Percentiles rank a stretch among this genome's conserved stretches.
Conservation (phyloP, 1,140 invertebrate species). For the Macrocentrus cingulum region DNA sequence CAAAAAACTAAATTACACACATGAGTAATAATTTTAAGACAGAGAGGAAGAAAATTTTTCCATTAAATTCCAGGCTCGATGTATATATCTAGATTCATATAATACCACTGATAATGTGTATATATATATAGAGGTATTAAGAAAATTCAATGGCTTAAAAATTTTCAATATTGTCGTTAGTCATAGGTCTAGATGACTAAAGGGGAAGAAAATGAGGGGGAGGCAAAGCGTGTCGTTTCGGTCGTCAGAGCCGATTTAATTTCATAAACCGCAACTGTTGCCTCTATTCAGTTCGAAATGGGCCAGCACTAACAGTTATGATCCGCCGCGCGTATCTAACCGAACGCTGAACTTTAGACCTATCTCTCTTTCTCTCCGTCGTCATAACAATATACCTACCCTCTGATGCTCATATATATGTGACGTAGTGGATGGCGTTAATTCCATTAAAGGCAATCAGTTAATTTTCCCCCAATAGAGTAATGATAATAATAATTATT, state of each 20-base stretch:
- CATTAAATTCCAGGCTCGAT: no score
- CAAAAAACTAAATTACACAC: constrained; percentile 18
- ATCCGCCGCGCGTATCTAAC: constrained; percentile 32
- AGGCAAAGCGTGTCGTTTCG: constrained; percentile 40
- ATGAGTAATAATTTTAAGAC: constrained; percentile 7
- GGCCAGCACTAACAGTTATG: constrained; percentile 50
- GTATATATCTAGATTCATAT: no score
- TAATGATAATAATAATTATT: not conserved
- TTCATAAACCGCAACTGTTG: constrained; percentile 61
- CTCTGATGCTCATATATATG: no score
- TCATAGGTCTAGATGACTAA: no score
- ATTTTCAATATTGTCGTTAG: not conserved
- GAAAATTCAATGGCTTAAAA: not conserved
- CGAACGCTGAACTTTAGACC: constrained; percentile 11
- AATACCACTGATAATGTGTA: no score
- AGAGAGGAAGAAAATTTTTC: no score
- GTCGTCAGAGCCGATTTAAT: constrained; percentile 51
- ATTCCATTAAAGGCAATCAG: no score
- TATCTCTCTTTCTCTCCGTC: constrained; percentile 3
- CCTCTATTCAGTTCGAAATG: constrained; percentile 53
- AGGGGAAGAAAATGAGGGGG: constrained; percentile 1
- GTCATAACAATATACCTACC: no score
- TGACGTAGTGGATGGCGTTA: no score
- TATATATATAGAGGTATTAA: not conserved
- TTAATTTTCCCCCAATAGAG: no score